A percentile compares a stretch with the other conserved stretches of the same genome.
Evolutionary conservation across 2,797 vertebrate genomes (phyloP).

Genomic region (Xyrichtys novacula): DNA sequence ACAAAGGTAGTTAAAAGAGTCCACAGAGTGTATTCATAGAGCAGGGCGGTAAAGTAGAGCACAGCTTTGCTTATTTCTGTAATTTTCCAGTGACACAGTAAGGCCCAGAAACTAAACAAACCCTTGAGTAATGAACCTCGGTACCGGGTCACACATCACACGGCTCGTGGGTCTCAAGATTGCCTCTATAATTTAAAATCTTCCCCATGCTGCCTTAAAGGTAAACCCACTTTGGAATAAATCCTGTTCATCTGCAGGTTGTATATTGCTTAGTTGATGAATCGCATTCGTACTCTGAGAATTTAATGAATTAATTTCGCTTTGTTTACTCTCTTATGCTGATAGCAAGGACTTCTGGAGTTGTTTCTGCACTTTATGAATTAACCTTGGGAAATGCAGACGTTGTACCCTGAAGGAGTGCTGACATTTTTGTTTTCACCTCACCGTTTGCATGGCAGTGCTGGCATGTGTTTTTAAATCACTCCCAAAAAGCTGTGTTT

Average conservation of each 20-base stretch:
- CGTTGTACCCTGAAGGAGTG: background rate
- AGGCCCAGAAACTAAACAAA: conserved; percentile 9
- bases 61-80: conserved; percentile 13
- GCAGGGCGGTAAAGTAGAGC: background rate
- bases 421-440: conserved; percentile 14
- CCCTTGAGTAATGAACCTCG: conserved; percentile 17
- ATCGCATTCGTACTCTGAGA: conserved; percentile 13
- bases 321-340: conserved; percentile 34
- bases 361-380: conserved; percentile 19
- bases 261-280: conserved; percentile 12
- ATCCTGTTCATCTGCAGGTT: conserved; percentile 5
- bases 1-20: conserved; percentile 23
- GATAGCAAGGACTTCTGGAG: background rate
- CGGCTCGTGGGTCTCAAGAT: conserved; percentile 7
- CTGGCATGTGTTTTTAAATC: background rate
- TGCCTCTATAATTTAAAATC: conserved; percentile 22
- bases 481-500: background rate
- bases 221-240: conserved; percentile 17
- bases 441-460: background rate
- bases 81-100: conserved; percentile 19
- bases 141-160: conserved; percentile 17
- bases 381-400: conserved; percentile 17
- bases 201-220: background rate
- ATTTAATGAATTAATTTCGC: conserved; percentile 31
- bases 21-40: background rate